A percentile compares a stretch with the other conserved stretches of the same genome.
These are phyloP conservation scores for Malurus leucopterus DNA, from an alignment of 2,797 vertebrate species.

Conservation along the genomic window DNA sequence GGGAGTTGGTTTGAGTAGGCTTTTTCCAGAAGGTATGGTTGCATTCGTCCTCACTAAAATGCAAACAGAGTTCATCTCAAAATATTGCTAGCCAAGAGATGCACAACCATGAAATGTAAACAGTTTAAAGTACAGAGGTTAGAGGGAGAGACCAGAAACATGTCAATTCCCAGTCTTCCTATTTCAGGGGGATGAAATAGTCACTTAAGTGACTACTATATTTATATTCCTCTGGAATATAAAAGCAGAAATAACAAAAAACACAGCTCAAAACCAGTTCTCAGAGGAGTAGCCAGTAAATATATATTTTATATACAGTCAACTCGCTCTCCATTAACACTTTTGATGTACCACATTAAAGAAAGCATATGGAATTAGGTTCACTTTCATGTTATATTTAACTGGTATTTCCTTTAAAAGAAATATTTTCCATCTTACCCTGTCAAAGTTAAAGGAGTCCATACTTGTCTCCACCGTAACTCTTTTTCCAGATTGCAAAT, in stretches of 20 bases:
- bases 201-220: not conserved
- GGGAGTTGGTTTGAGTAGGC: not conserved
- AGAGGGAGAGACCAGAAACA: not conserved
- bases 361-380: slow-evolving; percentile 24
- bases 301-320: not conserved
- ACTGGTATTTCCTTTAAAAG: slow-evolving; percentile 23
- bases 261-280: not conserved
- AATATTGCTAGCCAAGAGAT: not conserved
- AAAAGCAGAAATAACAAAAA: not conserved
- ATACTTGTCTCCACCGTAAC: not conserved
- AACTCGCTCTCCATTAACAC: slow-evolving; percentile 6
- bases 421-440: not conserved
- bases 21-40: not conserved
- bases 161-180: not conserved
- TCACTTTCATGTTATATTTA: slow-evolving; percentile 48
- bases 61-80: not conserved
- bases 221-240: not conserved
- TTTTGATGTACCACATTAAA: slow-evolving; percentile 58
- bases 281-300: not conserved
- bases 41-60: slow-evolving; percentile 1
- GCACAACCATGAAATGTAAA: not conserved
- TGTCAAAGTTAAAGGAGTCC: not conserved
- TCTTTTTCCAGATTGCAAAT: not conserved
- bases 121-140: not conserved
- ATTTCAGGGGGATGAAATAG: not conserved